Conservation (phyloP, 2,888 invertebrate species). For the Hololepta plana region DNA sequence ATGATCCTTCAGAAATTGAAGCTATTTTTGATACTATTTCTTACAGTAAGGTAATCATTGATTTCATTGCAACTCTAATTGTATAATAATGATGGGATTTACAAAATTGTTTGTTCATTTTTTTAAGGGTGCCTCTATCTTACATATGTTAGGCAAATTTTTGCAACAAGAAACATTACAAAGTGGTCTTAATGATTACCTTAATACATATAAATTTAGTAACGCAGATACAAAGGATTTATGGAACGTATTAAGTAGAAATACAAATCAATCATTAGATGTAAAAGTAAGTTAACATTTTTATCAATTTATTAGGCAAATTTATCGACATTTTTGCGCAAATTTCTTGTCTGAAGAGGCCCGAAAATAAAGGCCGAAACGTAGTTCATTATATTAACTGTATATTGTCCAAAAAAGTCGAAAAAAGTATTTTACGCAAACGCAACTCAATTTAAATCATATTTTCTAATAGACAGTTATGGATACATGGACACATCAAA, state of each 20-base stretch:
- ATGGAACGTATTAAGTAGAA: slow-evolving; percentile 55
- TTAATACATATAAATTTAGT: slow-evolving; percentile 45
- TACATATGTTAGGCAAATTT: slow-evolving; percentile 53
- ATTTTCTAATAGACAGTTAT: slow-evolving; percentile 39
- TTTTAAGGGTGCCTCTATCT: slow-evolving; percentile 46
- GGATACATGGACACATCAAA: slow-evolving; percentile 69
- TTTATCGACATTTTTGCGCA: too few species aligned
- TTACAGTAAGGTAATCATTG: slow-evolving; percentile 41
- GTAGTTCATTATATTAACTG: too few species aligned
- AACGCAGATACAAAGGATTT: slow-evolving; percentile 67
- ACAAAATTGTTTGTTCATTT: too few species aligned
- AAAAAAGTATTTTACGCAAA: slow-evolving; percentile 3
- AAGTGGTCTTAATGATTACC: slow-evolving; percentile 46
- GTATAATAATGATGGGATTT: too few species aligned
- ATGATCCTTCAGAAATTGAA: slow-evolving; percentile 51
- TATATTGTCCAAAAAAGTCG: too few species aligned
- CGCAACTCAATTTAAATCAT: too few species aligned
- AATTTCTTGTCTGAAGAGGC: too few species aligned
- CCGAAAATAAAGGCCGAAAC: too few species aligned
- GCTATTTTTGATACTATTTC: slow-evolving; percentile 59
- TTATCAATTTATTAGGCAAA: too few species aligned
- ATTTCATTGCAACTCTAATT: slow-evolving; percentile 1
- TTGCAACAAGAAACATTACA: slow-evolving; percentile 43
- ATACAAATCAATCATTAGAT: slow-evolving; percentile 39
- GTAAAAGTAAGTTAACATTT: slow-evolving; percentile 36